Conservation (phyloP, 2,888 invertebrate genomes). For the Euproctis similis region DNA sequence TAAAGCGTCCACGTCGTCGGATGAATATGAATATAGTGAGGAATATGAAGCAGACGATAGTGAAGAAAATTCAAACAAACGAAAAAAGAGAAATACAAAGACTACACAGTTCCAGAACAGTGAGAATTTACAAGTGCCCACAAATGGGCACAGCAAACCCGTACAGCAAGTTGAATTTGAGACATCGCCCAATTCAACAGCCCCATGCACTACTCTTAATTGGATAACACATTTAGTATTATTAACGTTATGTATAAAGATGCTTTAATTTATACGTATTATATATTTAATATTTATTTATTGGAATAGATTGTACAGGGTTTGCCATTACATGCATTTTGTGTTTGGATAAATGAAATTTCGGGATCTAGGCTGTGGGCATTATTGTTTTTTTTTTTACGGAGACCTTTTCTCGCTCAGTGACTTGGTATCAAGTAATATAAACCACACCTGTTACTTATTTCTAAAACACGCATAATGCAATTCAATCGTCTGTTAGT, state of each 20-base stretch:
- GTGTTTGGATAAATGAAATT: slow-evolving; percentile 27
- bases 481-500: slow-evolving; percentile 69
- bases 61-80: slow-evolving; percentile 14
- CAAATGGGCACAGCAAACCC: slow-evolving; percentile 33
- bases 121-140: slow-evolving; percentile 38
- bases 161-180: slow-evolving; percentile 50
- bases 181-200: slow-evolving; percentile 12
- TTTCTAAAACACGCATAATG: slow-evolving; percentile 41
- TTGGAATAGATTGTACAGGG: slow-evolving; percentile 52
- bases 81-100: slow-evolving; percentile 47
- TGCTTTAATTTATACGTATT: slow-evolving; percentile 37
- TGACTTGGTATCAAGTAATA: slow-evolving; percentile 16
- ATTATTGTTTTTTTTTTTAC: slow-evolving; percentile 6
- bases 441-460: slow-evolving; percentile 53
- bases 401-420: slow-evolving; percentile 3
- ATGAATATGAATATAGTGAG: slow-evolving; percentile 28
- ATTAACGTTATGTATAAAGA: slow-evolving; percentile 33
- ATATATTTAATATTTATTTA: slow-evolving; percentile 57
- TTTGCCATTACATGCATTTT: slow-evolving; percentile 71
- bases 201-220: slow-evolving; percentile 17
- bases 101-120: slow-evolving; percentile 47
- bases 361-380: slow-evolving; percentile 32
- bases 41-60: slow-evolving; percentile 28
- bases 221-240: slow-evolving; percentile 37
- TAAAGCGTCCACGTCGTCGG: slow-evolving; percentile 1